Evolutionary conservation across 2,888 invertebrate genomes (phyloP), one percentile per base, ranked within the genome.

Genomic region (Phaonia tiefii): DNA sequence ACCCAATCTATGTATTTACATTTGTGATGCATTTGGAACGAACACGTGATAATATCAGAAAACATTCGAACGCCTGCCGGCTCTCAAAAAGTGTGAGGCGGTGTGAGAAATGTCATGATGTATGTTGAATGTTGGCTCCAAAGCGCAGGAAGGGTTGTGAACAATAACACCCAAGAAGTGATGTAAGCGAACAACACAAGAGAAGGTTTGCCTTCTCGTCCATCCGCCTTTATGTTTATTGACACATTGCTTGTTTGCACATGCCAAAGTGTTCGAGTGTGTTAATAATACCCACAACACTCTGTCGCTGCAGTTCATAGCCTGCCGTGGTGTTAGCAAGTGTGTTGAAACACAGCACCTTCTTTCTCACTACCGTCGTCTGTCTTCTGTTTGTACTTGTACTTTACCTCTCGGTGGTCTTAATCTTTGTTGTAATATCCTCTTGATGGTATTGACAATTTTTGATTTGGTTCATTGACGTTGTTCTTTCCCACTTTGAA

Each of bases 21-120:
- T n/a, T 54, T 31, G 58, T 39, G 39, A 63, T 63, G 63, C 63
- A 63, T 42, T 63, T 15, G 5, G n/a, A n/a, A n/a, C 20, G 63
- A 63, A 63, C 63, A 42, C 63, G 63, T 63, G 63, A 63, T 63
- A 37, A 42, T 42, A 5, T 25, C n/a, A n/a, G 56, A 56, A 13
- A 26, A 26, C 56, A 56, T 31, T 31, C 11, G n/a, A 56, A 56
- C 56, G 44, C 54, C 8, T 22, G 13, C 25, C 54, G 22, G 31
- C 31, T 54, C n/a, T 22, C 54, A 20, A 49, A 20, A 5, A 20
- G 49, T n/a, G n/a, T n/a, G n/a, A n/a, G n/a, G 4, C 31, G 8
- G 8, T 5, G 31, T 31, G 31, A 31, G 8, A 46, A 46, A 46
- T 2, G 44, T 10, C 17, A 17, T n/a, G 15, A 46, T 5, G 46